Evolutionary conservation across 2,888 invertebrate genomes (phyloP), one percentile per base, ranked within the genome.

Genomic region (Gerris lacustris): DNA sequence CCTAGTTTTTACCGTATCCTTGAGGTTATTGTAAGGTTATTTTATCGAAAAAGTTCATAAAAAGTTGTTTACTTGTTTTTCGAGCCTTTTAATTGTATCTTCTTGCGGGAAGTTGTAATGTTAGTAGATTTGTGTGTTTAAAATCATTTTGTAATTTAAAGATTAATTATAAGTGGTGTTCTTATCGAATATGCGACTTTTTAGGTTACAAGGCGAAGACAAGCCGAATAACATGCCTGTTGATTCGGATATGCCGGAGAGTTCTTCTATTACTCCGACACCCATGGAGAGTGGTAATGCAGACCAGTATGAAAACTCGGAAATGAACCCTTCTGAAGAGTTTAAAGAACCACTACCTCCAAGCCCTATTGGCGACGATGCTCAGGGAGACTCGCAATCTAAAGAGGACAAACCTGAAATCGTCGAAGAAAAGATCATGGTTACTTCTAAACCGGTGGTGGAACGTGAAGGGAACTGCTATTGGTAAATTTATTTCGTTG

Each of bases 381-480:
- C 72, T 0, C 71, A 71, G 45, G 17, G 63, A 11, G 72, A 73
- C 9, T 62, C 62, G 11, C 64, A 64, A 18, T n/a, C 64, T 18
- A 64, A 64, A 45, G 68, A 45, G 4, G 44, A 44, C 17, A 9
- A 43, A n/a, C 43, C 17, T 9, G 64, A 68, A 44, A 68, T 31
- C 17, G 45, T 64, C 11, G 64, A 68, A 17, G 55, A 68, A 5
- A 18, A 45, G 44, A 45, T 67, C 45, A 47, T 55, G 6, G 44
- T 68, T 31, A 31, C 31, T 68, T 15, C 55, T 47, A 68, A 68
- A 55, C 18, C 62, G 2, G 47, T 55, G 66, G 67, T 68, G 0
- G 79, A 79, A 69, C 72, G 79, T 67, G 79, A 79, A 73, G 80
- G 80, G n/a, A 79, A 79, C 73, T 80, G 80, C 71, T 80, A 79